These are phyloP conservation scores for Hypolimnas misippus DNA, from an alignment of 2,888 invertebrate genomes.

Conservation along the genomic window DNA sequence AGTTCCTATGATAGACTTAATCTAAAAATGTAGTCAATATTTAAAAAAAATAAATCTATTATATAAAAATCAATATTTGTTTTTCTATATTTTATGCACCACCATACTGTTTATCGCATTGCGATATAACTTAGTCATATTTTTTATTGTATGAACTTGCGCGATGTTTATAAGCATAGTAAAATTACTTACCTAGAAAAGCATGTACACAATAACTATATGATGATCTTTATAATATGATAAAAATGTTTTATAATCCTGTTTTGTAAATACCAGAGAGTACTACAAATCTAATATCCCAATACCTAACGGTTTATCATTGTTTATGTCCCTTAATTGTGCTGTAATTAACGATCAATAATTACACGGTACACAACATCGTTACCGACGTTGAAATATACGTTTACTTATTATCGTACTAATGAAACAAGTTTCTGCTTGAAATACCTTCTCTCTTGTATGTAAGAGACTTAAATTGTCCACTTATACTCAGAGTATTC, in stretches of 20 bases:
- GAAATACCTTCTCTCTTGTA: conserved; percentile 7
- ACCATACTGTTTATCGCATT: no score
- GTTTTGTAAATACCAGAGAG: neutral
- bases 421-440: conserved; percentile 16
- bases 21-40: no score
- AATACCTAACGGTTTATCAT: conserved; percentile 24
- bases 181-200: no score
- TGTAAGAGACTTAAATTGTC: conserved; percentile 9
- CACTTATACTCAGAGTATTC: conserved; percentile 10
- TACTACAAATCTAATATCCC: conserved; percentile 17
- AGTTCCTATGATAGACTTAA: no score
- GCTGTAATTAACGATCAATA: conserved; percentile 38
- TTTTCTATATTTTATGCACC: no score
- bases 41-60: no score
- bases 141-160: no score
- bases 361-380: conserved; percentile 36
- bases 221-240: neutral
- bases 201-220: no score
- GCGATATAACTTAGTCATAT: no score
- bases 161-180: no score
- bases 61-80: no score
- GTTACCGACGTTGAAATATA: conserved; percentile 52
- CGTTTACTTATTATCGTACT: conserved; percentile 45
- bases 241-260: neutral
- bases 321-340: conserved; percentile 37